These are phyloP conservation scores for Grapholita molesta DNA, from an alignment of 1,140 invertebrate genomes.

Conservation along the genomic window DNA sequence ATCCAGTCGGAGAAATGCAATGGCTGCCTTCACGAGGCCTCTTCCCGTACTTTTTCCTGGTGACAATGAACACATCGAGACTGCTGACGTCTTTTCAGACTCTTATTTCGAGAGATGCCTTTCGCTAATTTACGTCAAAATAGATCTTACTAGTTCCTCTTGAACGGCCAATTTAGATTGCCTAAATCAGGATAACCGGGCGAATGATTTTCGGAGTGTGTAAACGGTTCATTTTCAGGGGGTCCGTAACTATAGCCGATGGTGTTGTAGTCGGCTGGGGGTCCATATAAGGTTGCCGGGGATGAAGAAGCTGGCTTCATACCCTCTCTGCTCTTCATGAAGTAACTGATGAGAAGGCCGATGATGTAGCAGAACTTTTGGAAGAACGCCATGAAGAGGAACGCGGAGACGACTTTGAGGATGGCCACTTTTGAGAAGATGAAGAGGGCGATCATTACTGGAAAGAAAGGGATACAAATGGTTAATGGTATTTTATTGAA, in stretches of 20 bases:
- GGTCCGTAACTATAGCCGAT: slow-evolving; percentile 63
- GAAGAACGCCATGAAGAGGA: slow-evolving; percentile 60
- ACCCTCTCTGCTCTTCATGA: slow-evolving; percentile 40
- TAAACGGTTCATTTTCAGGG: slow-evolving; percentile 38
- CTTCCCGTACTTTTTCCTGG: too few relatives aligned
- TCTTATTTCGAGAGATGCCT: too few relatives aligned
- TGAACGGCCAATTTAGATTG: slow-evolving; percentile 53
- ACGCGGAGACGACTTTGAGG: slow-evolving; percentile 55
- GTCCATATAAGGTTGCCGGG: slow-evolving; percentile 41
- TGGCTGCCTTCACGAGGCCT: too few relatives aligned
- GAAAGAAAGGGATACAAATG: slow-evolving; percentile 23
- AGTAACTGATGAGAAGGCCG: slow-evolving; percentile 49
- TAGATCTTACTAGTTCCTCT: slow-evolving; percentile 28
- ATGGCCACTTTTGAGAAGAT: slow-evolving; percentile 61
- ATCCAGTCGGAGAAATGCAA: too few relatives aligned
- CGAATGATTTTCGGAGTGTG: slow-evolving; percentile 26
- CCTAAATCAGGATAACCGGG: slow-evolving; percentile 41
- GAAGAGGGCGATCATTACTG: slow-evolving; percentile 58
- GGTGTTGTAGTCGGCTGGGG: slow-evolving; percentile 58
- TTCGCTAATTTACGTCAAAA: background rate
- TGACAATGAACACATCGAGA: too few relatives aligned
- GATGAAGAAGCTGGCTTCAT: slow-evolving; percentile 27
- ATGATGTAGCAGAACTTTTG: slow-evolving; percentile 57
- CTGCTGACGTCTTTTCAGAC: too few relatives aligned
- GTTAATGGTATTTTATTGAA: too few relatives aligned